phyloP scores from a whole-genome alignment of 1,140 invertebrate species.

The Magallana gigas region DNA sequence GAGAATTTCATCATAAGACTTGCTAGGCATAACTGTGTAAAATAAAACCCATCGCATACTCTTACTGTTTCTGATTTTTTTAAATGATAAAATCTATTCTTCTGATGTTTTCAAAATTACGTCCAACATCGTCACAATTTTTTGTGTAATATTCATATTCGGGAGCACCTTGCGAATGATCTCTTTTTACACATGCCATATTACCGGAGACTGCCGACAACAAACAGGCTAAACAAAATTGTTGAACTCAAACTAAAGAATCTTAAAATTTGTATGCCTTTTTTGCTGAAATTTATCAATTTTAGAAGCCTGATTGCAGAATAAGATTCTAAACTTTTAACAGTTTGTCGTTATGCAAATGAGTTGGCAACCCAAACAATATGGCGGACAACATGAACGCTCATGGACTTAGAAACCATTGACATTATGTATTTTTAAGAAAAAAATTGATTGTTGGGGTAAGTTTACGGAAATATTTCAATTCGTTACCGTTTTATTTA shows the following conservation, averaged over 20 bases:
- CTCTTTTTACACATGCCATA: neutral
- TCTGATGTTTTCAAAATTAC: neutral
- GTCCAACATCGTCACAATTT: no score
- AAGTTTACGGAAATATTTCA: neutral
- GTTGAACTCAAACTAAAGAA: no score
- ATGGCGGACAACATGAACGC: conserved; percentile 47
- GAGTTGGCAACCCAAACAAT: conserved; percentile 54
- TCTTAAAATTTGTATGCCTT: no score
- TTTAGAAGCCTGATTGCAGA: no score
- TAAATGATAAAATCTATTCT: neutral
- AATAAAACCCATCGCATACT: neutral
- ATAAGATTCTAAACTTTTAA: no score
- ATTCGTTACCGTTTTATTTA: neutral
- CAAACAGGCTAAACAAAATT: no score
- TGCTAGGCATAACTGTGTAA: neutral
- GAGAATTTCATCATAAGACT: neutral
- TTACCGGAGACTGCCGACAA: neutral
- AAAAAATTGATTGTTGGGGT: neutral
- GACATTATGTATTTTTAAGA: conserved; percentile 15
- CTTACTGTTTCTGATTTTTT: neutral
- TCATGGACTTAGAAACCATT: conserved; percentile 29
- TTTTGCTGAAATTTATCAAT: no score
- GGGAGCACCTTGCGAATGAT: neutral
- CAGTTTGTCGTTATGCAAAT: conserved; percentile 48
- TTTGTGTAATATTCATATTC: no score